Percentiles rank a stretch among this genome's conserved stretches.
Evolutionary conservation across 2,888 invertebrate genomes (phyloP).

Genomic region (Harpagoxenus sublaevis): DNA sequence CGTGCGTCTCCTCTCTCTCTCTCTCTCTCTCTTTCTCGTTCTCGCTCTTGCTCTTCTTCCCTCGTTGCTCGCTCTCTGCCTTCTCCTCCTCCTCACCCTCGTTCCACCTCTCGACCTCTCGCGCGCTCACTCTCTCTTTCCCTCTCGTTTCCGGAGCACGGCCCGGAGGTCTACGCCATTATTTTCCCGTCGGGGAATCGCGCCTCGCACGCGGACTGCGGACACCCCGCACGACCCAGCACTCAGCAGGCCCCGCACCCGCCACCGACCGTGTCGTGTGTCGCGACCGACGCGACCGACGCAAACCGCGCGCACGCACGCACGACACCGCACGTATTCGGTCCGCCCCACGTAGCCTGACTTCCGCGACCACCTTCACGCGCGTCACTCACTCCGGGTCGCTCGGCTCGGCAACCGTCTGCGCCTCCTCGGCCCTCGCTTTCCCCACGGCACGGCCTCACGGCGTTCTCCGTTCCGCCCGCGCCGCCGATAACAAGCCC

Average conservation of each 20-base stretch:
- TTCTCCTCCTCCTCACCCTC: background rate
- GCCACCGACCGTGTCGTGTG: background rate
- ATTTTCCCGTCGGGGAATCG: constrained; percentile 65
- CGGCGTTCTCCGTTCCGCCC: background rate
- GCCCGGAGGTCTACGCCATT: constrained; percentile 72
- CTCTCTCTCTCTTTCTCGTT: constrained; percentile 4
- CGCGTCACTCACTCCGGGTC: background rate
- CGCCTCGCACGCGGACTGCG: constrained; percentile 66
- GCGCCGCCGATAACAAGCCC: too few relatives aligned
- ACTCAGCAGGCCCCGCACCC: too few relatives aligned
- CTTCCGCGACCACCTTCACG: constrained; percentile 25
- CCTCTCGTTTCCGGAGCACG: constrained; percentile 34
- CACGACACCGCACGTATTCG: constrained; percentile 20
- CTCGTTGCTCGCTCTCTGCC: background rate
- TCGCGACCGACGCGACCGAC: background rate
- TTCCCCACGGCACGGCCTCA: background rate
- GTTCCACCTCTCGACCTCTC: background rate
- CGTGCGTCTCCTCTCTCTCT: constrained; percentile 34
- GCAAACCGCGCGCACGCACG: constrained; percentile 58
- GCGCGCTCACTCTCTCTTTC: background rate
- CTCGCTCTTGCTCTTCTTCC: background rate
- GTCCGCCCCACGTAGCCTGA: constrained; percentile 65
- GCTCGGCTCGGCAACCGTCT: background rate
- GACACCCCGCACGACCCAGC: constrained; percentile 63
- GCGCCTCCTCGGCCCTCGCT: background rate